These are phyloP conservation scores for Atherinosoma microstoma DNA, from an alignment of 2,797 vertebrate species.

Conservation along the genomic window DNA sequence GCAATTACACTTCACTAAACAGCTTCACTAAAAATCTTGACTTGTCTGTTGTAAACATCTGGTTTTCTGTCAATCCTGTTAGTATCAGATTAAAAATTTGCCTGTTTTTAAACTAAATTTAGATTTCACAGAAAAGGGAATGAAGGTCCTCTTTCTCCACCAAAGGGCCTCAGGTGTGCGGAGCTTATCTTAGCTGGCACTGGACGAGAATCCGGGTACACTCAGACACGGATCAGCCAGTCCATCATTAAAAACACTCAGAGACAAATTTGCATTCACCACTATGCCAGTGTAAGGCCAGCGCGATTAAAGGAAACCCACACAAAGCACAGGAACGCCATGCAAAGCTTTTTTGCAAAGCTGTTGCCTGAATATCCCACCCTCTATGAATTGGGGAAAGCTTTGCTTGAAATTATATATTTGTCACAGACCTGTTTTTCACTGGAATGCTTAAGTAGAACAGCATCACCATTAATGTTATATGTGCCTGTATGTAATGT, in stretches of 20 bases:
- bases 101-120: neutral
- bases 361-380: too few species aligned
- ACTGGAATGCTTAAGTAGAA: slow-evolving; percentile 1
- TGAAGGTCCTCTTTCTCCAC: neutral
- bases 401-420: neutral
- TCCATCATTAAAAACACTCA: neutral
- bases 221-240: neutral
- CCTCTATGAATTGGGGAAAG: neutral
- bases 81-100: neutral
- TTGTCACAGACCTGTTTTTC: neutral
- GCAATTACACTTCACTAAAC: neutral
- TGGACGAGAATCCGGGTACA: neutral
- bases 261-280: neutral
- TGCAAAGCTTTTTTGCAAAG: too few species aligned
- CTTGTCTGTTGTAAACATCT: neutral
- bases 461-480: neutral
- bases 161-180: neutral
- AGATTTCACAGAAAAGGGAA: neutral
- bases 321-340: too few species aligned
- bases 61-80: neutral
- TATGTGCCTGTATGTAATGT: slow-evolving; percentile 4
- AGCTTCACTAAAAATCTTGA: neutral
- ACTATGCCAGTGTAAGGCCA: neutral
- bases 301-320: neutral
- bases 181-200: neutral